Percentiles rank a stretch among this genome's conserved stretches.
Evolutionary conservation across 1,140 invertebrate species (phyloP).

Genomic region (Scylla paramamosain): DNA sequence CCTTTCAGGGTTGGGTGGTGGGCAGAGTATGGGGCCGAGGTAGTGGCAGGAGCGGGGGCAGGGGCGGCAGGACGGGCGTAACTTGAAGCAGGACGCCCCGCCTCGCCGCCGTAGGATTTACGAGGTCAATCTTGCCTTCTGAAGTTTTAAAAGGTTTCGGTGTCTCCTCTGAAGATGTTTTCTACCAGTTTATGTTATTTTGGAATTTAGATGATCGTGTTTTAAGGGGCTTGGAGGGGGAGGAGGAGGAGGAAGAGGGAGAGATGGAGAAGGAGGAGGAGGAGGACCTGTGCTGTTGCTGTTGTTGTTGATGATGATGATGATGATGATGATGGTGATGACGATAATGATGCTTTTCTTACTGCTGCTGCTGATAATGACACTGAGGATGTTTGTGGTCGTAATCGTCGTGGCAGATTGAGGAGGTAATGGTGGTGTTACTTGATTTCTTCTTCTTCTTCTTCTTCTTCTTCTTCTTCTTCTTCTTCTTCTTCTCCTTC

Average conservation of each 20-base stretch:
- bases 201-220: conserved; percentile 41
- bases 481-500: too few species aligned
- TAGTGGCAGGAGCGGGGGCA: neutral
- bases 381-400: too few species aligned
- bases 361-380: too few species aligned
- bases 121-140: conserved; percentile 44
- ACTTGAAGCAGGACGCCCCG: neutral
- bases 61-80: neutral
- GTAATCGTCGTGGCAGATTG: too few species aligned
- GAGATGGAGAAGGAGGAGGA: neutral
- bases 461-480: too few species aligned
- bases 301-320: too few species aligned
- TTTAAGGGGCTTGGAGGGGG: neutral
- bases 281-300: neutral
- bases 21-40: neutral
- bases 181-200: conserved; percentile 42
- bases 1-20: neutral
- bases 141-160: conserved; percentile 65
- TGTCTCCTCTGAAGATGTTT: conserved; percentile 43
- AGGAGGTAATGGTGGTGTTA: too few species aligned
- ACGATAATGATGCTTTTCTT: too few species aligned
- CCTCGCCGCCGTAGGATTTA: conserved; percentile 32
- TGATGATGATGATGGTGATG: too few species aligned
- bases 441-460: too few species aligned
- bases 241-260: neutral